These are phyloP conservation scores for Ectemnius continuus DNA, from an alignment of 2,888 invertebrate genomes.

Conservation along the genomic window DNA sequence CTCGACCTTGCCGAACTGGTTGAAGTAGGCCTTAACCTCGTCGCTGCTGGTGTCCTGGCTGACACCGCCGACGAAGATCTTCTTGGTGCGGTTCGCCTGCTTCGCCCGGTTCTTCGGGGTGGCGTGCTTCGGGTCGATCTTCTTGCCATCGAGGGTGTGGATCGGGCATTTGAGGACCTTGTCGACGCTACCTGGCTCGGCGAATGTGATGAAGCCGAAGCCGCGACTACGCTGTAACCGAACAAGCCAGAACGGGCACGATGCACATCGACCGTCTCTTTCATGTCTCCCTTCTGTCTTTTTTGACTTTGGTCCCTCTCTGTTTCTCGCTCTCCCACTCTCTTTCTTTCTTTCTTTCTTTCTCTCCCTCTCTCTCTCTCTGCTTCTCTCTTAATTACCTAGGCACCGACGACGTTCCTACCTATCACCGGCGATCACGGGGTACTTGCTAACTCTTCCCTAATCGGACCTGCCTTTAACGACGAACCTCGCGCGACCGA, in stretches of 20 bases:
- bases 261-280: slow-evolving; percentile 62
- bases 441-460: too few species aligned
- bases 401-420: not conserved
- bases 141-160: slow-evolving; percentile 94
- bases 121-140: slow-evolving; percentile 96
- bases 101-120: slow-evolving; percentile 94
- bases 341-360: not conserved
- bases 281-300: slow-evolving; percentile 24
- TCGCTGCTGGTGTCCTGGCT: slow-evolving; percentile 95
- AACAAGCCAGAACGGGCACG: slow-evolving; percentile 66
- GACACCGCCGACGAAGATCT: slow-evolving; percentile 95
- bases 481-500: slow-evolving; percentile 1
- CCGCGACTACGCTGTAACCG: slow-evolving; percentile 92
- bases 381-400: not conserved
- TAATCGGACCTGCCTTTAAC: not conserved
- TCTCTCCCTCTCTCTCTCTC: not conserved
- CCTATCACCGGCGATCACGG: too few species aligned
- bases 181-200: slow-evolving; percentile 93
- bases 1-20: slow-evolving; percentile 93
- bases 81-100: slow-evolving; percentile 92
- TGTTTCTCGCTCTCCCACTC: slow-evolving; percentile 11
- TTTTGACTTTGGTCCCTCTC: slow-evolving; percentile 3
- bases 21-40: slow-evolving; percentile 93
- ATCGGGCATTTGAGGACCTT: slow-evolving; percentile 94
- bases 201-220: slow-evolving; percentile 96